These are phyloP conservation scores for Coccyzus lansbergi DNA, from an alignment of 2,797 vertebrate species.

Conservation along the genomic window DNA sequence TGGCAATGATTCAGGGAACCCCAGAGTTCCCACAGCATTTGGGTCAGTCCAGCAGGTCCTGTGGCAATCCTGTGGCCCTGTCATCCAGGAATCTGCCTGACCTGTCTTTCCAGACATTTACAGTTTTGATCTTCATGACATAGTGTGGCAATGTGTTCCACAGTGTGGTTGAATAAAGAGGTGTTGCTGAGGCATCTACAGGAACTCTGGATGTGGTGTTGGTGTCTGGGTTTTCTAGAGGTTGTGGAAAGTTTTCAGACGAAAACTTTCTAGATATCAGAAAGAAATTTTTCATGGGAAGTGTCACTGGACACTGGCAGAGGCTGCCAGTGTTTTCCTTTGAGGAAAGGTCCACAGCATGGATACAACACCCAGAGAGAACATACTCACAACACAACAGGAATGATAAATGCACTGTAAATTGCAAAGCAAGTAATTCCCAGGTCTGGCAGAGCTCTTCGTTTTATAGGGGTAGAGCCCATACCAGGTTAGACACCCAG, in stretches of 20 bases:
- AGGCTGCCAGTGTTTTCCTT: too few species aligned
- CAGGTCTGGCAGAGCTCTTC: background rate
- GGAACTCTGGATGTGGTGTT: background rate
- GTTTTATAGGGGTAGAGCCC: background rate
- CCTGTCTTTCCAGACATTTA: background rate
- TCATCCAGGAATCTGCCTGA: background rate
- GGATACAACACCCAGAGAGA: background rate
- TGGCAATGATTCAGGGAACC: background rate
- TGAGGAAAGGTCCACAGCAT: background rate
- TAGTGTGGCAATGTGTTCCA: background rate
- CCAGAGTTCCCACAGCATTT: background rate
- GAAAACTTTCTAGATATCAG: too few species aligned
- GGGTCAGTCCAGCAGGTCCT: background rate
- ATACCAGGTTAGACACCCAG: background rate
- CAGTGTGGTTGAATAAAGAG: background rate
- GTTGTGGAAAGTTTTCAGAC: background rate
- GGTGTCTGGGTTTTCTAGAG: background rate
- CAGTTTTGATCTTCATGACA: background rate
- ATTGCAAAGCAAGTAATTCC: background rate
- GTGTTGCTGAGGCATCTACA: background rate
- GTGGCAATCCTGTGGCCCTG: background rate
- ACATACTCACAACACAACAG: background rate
- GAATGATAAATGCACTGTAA: background rate
- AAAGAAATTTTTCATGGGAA: too few species aligned
- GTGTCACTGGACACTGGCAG: too few species aligned